Base-by-base conservation (phyloP, 2,113 vertebrate genomes). In the Lepisosteus oculatus region DNA sequence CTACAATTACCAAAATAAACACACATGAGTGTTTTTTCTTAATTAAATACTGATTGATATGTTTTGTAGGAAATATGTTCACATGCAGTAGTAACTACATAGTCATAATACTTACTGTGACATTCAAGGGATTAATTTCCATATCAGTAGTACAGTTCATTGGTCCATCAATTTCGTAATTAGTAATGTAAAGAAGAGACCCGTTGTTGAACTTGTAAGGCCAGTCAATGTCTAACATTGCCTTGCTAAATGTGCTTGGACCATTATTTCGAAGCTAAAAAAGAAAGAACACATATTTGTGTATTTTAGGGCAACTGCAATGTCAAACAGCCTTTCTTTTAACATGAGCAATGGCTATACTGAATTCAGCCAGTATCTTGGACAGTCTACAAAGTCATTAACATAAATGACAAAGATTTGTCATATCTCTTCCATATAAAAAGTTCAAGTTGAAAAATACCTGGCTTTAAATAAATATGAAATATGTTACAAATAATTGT, bases 231-330 rank as follows among this genome's bases (percentile, higher is more conserved):
- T 88, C 92, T 68, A 99, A 80, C 74, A 95, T 86, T n/a, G 96
- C 95, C 76, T 96, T 98, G 73, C 95, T 97, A 89, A 99, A 92
- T 0, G 95, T 94, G 77, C 97, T 99, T 8, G 97, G 97, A 0
- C 97, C 97, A 0, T 88, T 95, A 86, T 99, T 99, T 73, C 93
- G 87, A 8, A 99, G 88, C 96, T 99, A 83, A 66, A 45, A n/a
- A 75, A 2, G 44, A 68, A 80, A 78, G 84, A 3, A 68, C 12
- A n/a, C 5, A 3, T 15, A n/a, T 69, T 62, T n/a, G 29, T 29
- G 29, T 29, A 29, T 29, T 29, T 29, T 29, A 29, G 29, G 29
- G 29, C 29, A 29, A 29, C 29, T 29, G 29, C 29, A 29, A 29
- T 29, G 29, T 29, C 29, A 29, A 29, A 29, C 29, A 29, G 29